Percentiles rank a stretch among this genome's conserved stretches.
Evolutionary conservation across 2,113 vertebrate genomes (phyloP).

Genomic region (Climacteris rufus): DNA sequence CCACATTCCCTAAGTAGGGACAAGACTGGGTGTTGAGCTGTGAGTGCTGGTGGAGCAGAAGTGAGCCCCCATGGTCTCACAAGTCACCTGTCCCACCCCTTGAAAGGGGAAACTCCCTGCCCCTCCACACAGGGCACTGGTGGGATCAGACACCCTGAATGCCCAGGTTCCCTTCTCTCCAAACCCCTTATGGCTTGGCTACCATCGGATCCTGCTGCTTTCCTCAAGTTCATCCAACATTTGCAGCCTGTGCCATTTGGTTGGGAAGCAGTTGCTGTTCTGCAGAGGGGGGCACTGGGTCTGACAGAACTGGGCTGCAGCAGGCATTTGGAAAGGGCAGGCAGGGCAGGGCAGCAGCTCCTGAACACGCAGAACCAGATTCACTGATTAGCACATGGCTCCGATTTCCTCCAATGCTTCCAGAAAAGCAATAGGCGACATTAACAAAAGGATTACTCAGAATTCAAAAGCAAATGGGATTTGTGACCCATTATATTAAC

Average conservation of each 20-base stretch:
- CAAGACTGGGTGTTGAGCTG: neutral
- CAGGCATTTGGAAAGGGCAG: neutral
- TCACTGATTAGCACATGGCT: conserved; percentile 5
- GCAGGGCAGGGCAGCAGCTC: neutral
- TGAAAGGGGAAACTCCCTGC: neutral
- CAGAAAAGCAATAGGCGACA: neutral
- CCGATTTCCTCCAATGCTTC: neutral
- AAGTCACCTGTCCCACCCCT: neutral
- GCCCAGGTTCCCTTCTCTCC: neutral
- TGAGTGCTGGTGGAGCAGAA: neutral
- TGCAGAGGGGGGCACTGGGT: neutral
- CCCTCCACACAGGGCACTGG: neutral
- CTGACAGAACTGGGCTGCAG: neutral
- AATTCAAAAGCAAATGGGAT: conserved; percentile 46
- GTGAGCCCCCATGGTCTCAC: neutral
- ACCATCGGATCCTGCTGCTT: neutral
- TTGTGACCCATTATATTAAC: conserved; percentile 52
- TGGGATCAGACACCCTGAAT: neutral
- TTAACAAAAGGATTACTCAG: conserved; percentile 26
- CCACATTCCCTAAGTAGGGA: neutral
- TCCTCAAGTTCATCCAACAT: neutral
- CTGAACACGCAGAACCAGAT: neutral
- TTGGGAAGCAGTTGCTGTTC: neutral
- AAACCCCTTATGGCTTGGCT: neutral
- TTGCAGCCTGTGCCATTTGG: neutral